phyloP scores from a whole-genome alignment of 2,888 invertebrate species.

The Monochamus alternatus region DNA sequence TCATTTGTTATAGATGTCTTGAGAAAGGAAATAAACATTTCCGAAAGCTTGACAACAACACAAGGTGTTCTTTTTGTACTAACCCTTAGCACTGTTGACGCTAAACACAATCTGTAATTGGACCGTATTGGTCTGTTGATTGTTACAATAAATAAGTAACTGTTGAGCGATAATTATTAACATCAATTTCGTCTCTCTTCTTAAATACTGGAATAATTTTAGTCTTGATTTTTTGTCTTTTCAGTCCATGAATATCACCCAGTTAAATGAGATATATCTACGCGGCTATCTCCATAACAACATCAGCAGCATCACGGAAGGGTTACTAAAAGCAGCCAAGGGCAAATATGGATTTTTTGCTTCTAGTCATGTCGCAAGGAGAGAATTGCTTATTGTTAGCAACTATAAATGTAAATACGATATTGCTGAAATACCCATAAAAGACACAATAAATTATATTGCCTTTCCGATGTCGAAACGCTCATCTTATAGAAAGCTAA shows the following conservation, averaged over 20 bases:
- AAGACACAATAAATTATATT: constrained; percentile 74
- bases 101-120: no score
- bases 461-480: constrained; percentile 75
- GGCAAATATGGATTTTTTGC: constrained; percentile 79
- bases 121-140: no score
- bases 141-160: no score
- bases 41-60: no score
- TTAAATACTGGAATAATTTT: no score
- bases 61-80: no score
- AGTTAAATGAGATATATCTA: constrained; percentile 60
- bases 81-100: no score
- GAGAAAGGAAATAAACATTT: no score
- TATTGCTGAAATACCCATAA: constrained; percentile 75
- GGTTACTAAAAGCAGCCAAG: constrained; percentile 72
- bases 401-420: constrained; percentile 72
- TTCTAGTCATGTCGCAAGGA: constrained; percentile 75
- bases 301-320: constrained; percentile 73
- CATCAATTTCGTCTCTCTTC: no score
- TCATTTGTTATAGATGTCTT: no score
- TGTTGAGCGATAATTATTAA: no score
- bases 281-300: constrained; percentile 66
- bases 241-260: constrained; percentile 71
- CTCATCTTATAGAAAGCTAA: constrained; percentile 76
- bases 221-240: constrained; percentile 47
- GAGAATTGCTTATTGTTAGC: constrained; percentile 69